Conservation (phyloP, 2,797 vertebrate species). For the Aselliscus stoliczkanus region DNA sequence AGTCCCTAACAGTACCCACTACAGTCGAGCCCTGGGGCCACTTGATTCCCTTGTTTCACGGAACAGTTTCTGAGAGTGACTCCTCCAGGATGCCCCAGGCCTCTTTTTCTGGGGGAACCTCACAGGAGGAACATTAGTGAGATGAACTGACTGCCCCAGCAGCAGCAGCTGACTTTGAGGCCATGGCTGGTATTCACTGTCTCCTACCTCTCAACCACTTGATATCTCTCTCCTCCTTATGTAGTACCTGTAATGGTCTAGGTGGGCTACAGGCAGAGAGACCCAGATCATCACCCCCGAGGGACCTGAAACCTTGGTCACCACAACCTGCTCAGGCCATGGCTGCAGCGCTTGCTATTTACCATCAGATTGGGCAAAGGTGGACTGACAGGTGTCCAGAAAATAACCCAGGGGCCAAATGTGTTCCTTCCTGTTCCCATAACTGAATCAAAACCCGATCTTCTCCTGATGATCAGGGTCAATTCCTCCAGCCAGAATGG, state of each 20-base stretch:
- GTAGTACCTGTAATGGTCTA: neutral
- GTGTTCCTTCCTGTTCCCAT: neutral
- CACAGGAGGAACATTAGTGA: fast-evolving
- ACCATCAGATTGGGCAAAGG: fast-evolving
- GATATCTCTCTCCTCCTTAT: fast-evolving
- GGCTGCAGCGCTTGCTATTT: fast-evolving
- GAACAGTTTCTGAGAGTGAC: fast-evolving
- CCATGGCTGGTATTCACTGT: fast-evolving
- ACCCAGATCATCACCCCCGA: fast-evolving
- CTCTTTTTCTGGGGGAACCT: neutral
- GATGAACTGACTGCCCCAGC: fast-evolving
- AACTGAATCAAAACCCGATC: neutral
- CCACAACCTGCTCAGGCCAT: fast-evolving
- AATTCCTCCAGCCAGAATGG: neutral
- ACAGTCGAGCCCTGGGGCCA: fast-evolving
- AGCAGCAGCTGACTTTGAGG: fast-evolving
- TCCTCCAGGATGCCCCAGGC: neutral
- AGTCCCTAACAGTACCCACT: fast-evolving
- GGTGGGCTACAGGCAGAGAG: fast-evolving
- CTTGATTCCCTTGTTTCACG: fast-evolving
- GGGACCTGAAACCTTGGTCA: neutral
- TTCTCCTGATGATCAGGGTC: neutral
- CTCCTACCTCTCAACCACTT: fast-evolving
- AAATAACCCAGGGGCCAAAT: neutral
- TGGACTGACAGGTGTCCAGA: neutral